These are phyloP conservation scores for Hylaeus volcanicus DNA, from an alignment of 1,140 invertebrate species.

Conservation along the genomic window DNA sequence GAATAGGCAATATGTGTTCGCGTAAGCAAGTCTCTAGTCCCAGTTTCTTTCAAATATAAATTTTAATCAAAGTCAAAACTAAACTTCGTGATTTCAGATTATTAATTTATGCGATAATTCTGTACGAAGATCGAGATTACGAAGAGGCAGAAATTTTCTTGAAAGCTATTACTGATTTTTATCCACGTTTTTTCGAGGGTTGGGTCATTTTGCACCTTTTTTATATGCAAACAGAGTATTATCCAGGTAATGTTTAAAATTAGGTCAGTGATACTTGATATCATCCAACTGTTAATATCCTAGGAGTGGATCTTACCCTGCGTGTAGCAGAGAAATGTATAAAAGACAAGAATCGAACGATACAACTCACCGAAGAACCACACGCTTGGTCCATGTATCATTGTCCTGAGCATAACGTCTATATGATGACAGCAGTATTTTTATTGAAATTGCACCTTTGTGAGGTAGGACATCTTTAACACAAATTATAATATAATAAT, in stretches of 20 bases:
- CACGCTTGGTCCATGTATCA: constrained; percentile 59
- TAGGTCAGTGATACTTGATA: neutral
- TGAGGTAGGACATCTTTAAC: constrained; percentile 51
- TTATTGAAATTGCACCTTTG: constrained; percentile 63
- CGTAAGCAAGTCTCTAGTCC: constrained; percentile 50
- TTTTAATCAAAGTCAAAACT: neutral
- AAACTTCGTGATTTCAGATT: constrained; percentile 47
- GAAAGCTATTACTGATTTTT: constrained; percentile 51
- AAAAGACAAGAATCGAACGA: constrained; percentile 43
- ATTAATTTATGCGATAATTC: constrained; percentile 56
- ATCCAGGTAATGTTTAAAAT: constrained; percentile 53
- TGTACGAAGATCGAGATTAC: constrained; percentile 54
- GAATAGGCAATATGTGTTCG: constrained; percentile 57
- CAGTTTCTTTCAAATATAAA: neutral
- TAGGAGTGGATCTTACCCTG: constrained; percentile 62
- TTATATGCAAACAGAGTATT: constrained; percentile 63
- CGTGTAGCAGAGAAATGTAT: constrained; percentile 66
- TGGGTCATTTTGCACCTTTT: constrained; percentile 67
- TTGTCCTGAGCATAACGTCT: constrained; percentile 48
- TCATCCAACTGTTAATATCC: constrained; percentile 1
- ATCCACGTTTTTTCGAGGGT: constrained; percentile 65
- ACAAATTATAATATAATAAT: neutral
- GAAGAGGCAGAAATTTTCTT: constrained; percentile 62
- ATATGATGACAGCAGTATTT: constrained; percentile 48
- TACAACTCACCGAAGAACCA: constrained; percentile 48